Conservation (phyloP, 2,888 invertebrate species). For the Gerosis bhagava region DNA sequence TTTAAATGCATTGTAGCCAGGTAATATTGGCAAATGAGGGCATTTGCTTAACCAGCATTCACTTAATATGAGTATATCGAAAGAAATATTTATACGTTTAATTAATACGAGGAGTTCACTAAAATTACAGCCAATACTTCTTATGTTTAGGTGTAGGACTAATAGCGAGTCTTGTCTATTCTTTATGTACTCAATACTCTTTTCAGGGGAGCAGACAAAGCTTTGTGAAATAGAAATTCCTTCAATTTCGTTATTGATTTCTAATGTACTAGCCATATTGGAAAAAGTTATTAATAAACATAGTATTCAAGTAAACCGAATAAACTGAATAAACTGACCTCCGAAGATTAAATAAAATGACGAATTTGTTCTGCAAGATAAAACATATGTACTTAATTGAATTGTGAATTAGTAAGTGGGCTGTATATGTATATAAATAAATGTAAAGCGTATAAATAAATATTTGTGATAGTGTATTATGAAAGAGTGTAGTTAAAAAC, state of each 20-base stretch:
- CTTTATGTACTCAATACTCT: background rate
- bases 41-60: constrained; percentile 15
- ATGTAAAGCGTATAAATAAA: too few species aligned
- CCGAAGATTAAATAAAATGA: background rate
- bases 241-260: constrained; percentile 6
- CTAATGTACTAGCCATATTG: constrained; percentile 12
- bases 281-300: too few species aligned
- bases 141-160: constrained; percentile 6
- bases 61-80: constrained; percentile 5
- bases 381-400: too few species aligned
- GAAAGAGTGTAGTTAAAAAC: too few species aligned
- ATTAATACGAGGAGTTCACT: background rate
- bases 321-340: background rate
- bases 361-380: too few species aligned
- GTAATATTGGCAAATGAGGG: background rate
- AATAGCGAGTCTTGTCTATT: background rate
- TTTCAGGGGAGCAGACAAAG: background rate
- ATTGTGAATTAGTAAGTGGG: too few species aligned
- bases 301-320: background rate
- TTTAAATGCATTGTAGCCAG: background rate
- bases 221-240: background rate
- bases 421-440: too few species aligned
- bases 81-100: background rate
- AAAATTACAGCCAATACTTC: constrained; percentile 11
- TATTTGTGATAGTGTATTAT: too few species aligned